These are phyloP conservation scores for Portevinia maculata DNA, from an alignment of 2,888 invertebrate species.

Conservation along the genomic window DNA sequence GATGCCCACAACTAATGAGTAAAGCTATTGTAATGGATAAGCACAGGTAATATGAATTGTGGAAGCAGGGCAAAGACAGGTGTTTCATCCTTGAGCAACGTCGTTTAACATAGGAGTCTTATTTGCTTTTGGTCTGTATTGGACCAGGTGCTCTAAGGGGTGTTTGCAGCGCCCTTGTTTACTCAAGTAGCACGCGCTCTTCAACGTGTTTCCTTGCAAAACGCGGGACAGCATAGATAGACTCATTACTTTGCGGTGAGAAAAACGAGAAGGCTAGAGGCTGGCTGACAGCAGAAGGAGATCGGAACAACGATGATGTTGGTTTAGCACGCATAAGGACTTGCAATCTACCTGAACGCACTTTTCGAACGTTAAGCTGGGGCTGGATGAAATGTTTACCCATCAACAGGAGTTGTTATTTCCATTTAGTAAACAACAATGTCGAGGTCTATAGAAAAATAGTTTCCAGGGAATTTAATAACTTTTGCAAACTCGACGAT, in stretches of 20 bases:
- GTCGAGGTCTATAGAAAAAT: slow-evolving; percentile 49
- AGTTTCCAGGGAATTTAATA: slow-evolving; percentile 52
- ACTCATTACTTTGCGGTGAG: slow-evolving; percentile 11
- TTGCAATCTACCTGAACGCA: slow-evolving; percentile 44
- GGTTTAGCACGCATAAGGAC: slow-evolving; percentile 14
- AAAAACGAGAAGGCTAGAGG: slow-evolving; percentile 39
- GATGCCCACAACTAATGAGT: not conserved
- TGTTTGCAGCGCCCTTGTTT: slow-evolving; percentile 54
- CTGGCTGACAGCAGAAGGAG: slow-evolving; percentile 26
- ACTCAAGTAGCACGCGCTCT: slow-evolving; percentile 61
- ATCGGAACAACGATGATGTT: not conserved
- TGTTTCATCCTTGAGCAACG: slow-evolving; percentile 38
- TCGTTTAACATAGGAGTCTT: slow-evolving; percentile 2
- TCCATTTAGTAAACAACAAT: slow-evolving; percentile 68
- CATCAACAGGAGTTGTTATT: slow-evolving; percentile 61
- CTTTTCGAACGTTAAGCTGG: slow-evolving; percentile 28
- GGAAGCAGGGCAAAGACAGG: slow-evolving; percentile 37
- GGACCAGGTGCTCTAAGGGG: slow-evolving; percentile 63
- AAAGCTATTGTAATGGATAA: slow-evolving; percentile 17
- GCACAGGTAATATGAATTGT: slow-evolving; percentile 16
- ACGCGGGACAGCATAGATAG: slow-evolving; percentile 4
- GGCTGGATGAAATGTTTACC: slow-evolving; percentile 59
- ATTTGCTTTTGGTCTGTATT: slow-evolving; percentile 59
- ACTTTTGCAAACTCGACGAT: slow-evolving; percentile 50
- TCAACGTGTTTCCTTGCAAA: slow-evolving; percentile 34